phyloP scores from a whole-genome alignment of 2,888 invertebrate species.

The Drosophila neutralis region DNA sequence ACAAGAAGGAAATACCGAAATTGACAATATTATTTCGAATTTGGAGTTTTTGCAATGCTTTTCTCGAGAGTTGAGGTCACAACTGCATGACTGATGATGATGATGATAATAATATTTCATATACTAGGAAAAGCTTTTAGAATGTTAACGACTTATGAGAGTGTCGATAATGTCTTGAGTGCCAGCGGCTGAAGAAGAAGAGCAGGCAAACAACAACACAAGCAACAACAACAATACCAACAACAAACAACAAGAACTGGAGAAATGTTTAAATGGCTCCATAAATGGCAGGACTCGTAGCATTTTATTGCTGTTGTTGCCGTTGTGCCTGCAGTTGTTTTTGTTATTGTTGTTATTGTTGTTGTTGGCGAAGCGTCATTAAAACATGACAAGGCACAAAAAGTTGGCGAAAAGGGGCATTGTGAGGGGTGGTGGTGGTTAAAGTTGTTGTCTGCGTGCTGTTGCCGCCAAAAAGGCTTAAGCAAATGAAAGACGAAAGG shows the following conservation, averaged over 20 bases:
- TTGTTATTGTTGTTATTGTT: slow-evolving; percentile 13
- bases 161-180: slow-evolving; percentile 61
- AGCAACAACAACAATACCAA: neutral
- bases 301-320: slow-evolving; percentile 73
- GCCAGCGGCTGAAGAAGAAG: slow-evolving; percentile 10
- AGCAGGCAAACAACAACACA: slow-evolving; percentile 5
- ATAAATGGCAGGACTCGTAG: slow-evolving; percentile 63
- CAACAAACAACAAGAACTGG: slow-evolving; percentile 15
- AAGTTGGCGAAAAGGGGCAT: slow-evolving; percentile 36
- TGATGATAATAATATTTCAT: slow-evolving; percentile 53
- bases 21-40: neutral
- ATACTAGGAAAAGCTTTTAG: slow-evolving; percentile 76
- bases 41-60: neutral
- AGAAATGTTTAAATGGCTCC: slow-evolving; percentile 65
- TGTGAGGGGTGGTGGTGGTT: neutral
- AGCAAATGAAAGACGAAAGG: slow-evolving; percentile 45
- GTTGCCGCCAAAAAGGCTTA: slow-evolving; percentile 54
- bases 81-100: slow-evolving; percentile 19
- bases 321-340: slow-evolving; percentile 26
- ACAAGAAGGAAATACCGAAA: neutral
- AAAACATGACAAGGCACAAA: slow-evolving; percentile 72
- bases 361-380: slow-evolving; percentile 61
- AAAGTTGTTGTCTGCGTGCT: slow-evolving; percentile 49
- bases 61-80: neutral
- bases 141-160: slow-evolving; percentile 76